A percentile compares a stretch with the other conserved stretches of the same genome.
These are phyloP conservation scores for Sarcophaga bullata DNA, from an alignment of 1,140 invertebrate genomes.

Conservation along the genomic window DNA sequence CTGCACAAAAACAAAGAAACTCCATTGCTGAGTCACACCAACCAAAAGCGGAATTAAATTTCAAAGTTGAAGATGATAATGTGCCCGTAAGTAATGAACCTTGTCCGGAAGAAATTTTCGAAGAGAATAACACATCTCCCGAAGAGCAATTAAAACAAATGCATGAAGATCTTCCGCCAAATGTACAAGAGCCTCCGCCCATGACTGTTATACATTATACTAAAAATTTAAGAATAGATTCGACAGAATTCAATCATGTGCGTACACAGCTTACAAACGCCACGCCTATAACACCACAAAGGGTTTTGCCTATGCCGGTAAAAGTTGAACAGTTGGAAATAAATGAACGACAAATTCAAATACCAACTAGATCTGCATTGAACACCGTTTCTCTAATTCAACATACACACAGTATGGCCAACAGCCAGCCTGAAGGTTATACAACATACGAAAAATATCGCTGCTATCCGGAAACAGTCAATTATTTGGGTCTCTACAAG, in stretches of 20 bases:
- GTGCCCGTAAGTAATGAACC: constrained; percentile 11
- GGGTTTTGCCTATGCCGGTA: neutral
- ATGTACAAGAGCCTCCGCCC: neutral
- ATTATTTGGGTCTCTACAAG: constrained; percentile 40
- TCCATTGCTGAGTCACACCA: neutral
- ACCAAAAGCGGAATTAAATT: neutral
- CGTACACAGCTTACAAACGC: neutral
- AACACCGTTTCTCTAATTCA: too few relatives aligned
- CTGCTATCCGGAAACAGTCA: constrained; percentile 16
- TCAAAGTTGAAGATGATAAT: constrained; percentile 27
- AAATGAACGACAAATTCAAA: neutral
- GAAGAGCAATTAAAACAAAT: constrained; percentile 15
- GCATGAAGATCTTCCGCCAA: neutral
- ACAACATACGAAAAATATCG: constrained; percentile 15
- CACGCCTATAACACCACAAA: neutral
- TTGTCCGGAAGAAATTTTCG: neutral
- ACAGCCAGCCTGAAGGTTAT: neutral
- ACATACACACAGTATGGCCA: neutral
- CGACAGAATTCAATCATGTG: neutral
- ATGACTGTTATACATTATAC: constrained; percentile 14
- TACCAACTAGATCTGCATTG: neutral
- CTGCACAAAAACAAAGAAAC: neutral
- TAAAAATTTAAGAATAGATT: neutral
- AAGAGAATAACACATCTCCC: neutral
- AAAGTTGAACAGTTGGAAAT: neutral